Evolutionary conservation across 2,888 invertebrate genomes (phyloP).

Genomic region (Machimus rusticus): DNA sequence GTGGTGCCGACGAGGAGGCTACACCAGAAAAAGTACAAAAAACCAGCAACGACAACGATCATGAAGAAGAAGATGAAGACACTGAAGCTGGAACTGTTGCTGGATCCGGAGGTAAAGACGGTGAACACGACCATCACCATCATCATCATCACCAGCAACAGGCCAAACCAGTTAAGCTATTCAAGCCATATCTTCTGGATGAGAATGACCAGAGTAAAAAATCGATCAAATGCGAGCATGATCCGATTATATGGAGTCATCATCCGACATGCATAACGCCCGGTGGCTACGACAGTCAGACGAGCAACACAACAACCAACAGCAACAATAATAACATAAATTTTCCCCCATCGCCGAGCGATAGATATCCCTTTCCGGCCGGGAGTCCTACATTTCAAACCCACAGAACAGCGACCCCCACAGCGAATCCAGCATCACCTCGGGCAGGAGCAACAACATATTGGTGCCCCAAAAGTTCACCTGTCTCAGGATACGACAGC

Average conservation of each 20-base stretch:
- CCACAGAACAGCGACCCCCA: constrained; percentile 39
- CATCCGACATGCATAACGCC: constrained; percentile 53
- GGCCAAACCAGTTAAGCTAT: constrained; percentile 75
- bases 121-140: not conserved
- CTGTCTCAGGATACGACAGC: constrained; percentile 63
- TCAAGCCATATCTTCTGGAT: constrained; percentile 79
- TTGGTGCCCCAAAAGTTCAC: constrained; percentile 62
- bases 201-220: constrained; percentile 64
- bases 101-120: not conserved
- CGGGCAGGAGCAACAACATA: constrained; percentile 50
- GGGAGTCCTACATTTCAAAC: constrained; percentile 57
- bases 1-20: not conserved
- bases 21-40: constrained; percentile 45
- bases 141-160: constrained; percentile 47
- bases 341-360: constrained; percentile 53
- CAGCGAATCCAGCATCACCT: constrained; percentile 40
- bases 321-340: constrained; percentile 45
- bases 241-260: constrained; percentile 60
- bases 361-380: constrained; percentile 54
- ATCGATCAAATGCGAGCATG: constrained; percentile 45
- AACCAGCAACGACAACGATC: not conserved
- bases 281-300: constrained; percentile 47
- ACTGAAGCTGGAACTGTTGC: constrained; percentile 7
- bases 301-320: constrained; percentile 42
- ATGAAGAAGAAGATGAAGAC: not conserved